A percentile compares a stretch with the other conserved stretches of the same genome.
These are phyloP conservation scores for Amorpha juglandis DNA, from an alignment of 2,888 invertebrate genomes.

Conservation along the genomic window DNA sequence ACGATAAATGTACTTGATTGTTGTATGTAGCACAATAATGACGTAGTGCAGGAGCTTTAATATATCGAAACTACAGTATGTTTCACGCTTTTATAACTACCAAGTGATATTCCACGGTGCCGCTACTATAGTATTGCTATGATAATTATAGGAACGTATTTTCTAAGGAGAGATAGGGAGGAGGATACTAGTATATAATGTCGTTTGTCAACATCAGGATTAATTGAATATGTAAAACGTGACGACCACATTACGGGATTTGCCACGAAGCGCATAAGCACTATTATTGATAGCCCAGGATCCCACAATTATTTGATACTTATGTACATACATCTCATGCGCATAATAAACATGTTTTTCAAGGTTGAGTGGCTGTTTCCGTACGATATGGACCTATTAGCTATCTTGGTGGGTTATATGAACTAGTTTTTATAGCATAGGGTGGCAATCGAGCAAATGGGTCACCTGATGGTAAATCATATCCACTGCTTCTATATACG, in stretches of 20 bases:
- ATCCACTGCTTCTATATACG: too few relatives aligned
- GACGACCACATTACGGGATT: background rate
- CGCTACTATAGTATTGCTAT: too few relatives aligned
- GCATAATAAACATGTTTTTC: background rate
- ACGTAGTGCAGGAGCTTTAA: too few relatives aligned
- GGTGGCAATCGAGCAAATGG: too few relatives aligned
- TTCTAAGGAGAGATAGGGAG: too few relatives aligned
- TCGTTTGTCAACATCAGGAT: background rate
- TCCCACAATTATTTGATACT: background rate
- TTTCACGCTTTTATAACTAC: too few relatives aligned
- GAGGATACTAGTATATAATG: background rate
- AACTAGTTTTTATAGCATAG: background rate
- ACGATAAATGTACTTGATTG: too few relatives aligned
- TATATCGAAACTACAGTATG: too few relatives aligned
- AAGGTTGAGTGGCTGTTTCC: background rate
- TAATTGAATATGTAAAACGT: conserved; percentile 1
- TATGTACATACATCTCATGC: background rate
- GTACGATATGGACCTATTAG: background rate
- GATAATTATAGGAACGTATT: too few relatives aligned
- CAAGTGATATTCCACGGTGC: too few relatives aligned
- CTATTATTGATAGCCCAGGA: conserved; percentile 4
- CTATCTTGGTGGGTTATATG: background rate
- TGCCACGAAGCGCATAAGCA: background rate
- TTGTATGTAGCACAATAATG: too few relatives aligned
- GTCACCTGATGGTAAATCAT: too few relatives aligned